Evolutionary conservation across 1,140 invertebrate genomes (phyloP).

Genomic region (Cydia strobilella): DNA sequence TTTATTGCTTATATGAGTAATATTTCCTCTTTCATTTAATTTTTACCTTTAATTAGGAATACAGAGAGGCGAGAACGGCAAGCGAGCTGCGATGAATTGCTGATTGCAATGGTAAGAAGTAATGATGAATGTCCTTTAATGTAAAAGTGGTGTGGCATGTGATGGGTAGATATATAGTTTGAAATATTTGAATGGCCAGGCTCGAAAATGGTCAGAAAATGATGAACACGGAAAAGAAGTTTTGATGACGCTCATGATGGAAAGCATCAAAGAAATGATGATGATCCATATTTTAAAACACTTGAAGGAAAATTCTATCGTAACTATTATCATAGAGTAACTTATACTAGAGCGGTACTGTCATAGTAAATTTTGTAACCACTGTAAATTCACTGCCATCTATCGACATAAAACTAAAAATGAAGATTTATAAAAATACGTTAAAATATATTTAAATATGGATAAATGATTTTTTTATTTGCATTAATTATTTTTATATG

Average conservation of each 20-base stretch:
- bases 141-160: neutral
- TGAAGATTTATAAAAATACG: too few species aligned
- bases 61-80: neutral
- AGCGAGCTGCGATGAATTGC: neutral
- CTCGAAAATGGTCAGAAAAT: constrained; percentile 19
- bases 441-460: too few species aligned
- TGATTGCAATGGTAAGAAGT: constrained; percentile 22
- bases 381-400: too few species aligned
- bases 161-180: neutral
- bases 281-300: constrained; percentile 23
- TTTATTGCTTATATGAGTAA: too few species aligned
- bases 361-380: too few species aligned
- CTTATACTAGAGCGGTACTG: too few species aligned
- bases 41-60: too few species aligned
- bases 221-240: constrained; percentile 34
- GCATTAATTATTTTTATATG: too few species aligned
- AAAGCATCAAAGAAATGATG: constrained; percentile 32
- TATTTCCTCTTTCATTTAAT: too few species aligned
- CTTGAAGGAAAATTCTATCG: constrained; percentile 3
- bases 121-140: constrained; percentile 19
- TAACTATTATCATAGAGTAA: neutral
- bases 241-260: constrained; percentile 16
- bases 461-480: too few species aligned
- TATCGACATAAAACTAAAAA: too few species aligned
- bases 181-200: neutral